Conservation (phyloP, 2,888 invertebrate species). For the Oxystoma pomonae region DNA sequence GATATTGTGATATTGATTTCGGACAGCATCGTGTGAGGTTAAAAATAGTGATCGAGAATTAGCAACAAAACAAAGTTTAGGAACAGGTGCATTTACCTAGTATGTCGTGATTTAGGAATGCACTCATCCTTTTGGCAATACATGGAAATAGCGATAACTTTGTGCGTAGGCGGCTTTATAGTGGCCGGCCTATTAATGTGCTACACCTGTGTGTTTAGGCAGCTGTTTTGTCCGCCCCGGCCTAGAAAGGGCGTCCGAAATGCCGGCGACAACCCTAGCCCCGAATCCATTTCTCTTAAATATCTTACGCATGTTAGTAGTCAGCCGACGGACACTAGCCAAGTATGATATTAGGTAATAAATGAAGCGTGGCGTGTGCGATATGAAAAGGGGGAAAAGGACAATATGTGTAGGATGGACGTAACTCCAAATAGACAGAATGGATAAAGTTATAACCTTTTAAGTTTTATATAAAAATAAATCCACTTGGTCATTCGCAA, state of each 20-base stretch:
- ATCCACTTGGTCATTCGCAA: no score
- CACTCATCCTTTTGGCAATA: constrained; percentile 53
- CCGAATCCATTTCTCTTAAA: constrained; percentile 57
- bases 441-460: no score
- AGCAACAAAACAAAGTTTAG: no score
- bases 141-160: constrained; percentile 56
- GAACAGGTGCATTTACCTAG: no score
- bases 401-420: not conserved
- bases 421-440: no score
- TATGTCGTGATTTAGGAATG: constrained; percentile 21
- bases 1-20: no score
- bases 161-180: constrained; percentile 56
- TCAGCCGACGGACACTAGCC: constrained; percentile 54
- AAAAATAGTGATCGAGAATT: no score
- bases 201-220: constrained; percentile 62
- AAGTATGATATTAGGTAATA: constrained; percentile 22
- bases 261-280: constrained; percentile 31
- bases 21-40: no score
- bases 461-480: no score
- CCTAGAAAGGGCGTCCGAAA: constrained; percentile 22
- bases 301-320: constrained; percentile 57
- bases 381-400: constrained; percentile 3
- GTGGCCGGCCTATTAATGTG: constrained; percentile 62
- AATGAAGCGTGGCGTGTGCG: not conserved
- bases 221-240: constrained; percentile 53